Evolutionary conservation across 2,113 vertebrate species (phyloP).

Genomic region (Atractosteus spatula): DNA sequence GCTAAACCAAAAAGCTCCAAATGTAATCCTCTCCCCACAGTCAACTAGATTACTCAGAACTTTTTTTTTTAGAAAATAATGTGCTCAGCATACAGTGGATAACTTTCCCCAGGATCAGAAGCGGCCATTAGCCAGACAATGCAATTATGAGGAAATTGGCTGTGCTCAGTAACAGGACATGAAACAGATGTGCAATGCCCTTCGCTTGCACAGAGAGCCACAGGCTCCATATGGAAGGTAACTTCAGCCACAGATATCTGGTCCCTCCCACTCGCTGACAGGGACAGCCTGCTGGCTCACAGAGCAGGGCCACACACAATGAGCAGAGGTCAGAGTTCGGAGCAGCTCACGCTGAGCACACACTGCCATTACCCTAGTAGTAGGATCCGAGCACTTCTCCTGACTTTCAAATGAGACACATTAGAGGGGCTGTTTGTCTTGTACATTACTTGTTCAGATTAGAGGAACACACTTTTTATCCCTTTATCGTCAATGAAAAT

Average conservation of each 20-base stretch:
- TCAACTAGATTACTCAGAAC: background rate
- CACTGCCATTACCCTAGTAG: background rate
- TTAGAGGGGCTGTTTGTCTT: too few relatives aligned
- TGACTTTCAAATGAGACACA: too few relatives aligned
- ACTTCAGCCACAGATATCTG: background rate
- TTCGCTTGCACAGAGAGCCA: background rate
- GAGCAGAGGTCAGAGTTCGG: background rate
- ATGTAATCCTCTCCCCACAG: background rate
- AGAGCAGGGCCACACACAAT: background rate
- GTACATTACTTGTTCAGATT: too few relatives aligned
- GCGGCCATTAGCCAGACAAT: background rate
- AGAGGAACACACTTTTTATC: too few relatives aligned
- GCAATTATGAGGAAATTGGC: background rate
- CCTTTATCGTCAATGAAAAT: too few relatives aligned
- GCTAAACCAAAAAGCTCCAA: background rate
- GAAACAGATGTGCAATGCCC: background rate
- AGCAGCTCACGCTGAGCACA: background rate
- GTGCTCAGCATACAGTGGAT: background rate
- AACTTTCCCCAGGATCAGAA: background rate
- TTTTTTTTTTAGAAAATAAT: background rate
- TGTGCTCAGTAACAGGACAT: background rate
- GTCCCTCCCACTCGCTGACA: background rate
- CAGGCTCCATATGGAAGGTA: background rate
- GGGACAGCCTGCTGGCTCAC: background rate
- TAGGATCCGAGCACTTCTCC: too few relatives aligned